Conservation (phyloP, 2,113 vertebrate species). For the Eulacestoma nigropectus region DNA sequence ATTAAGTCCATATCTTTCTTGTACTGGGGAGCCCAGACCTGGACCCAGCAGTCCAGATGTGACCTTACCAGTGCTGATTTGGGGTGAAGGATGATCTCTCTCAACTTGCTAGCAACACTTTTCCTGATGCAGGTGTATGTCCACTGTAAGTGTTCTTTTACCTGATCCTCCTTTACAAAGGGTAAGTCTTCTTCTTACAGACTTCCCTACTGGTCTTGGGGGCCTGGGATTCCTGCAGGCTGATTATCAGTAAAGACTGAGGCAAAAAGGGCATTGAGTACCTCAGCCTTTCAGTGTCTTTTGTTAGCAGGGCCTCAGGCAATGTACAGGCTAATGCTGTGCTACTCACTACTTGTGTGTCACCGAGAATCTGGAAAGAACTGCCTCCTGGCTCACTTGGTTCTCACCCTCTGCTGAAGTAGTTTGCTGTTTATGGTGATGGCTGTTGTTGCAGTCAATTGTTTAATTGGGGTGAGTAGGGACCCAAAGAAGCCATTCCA, state of each 20-base stretch:
- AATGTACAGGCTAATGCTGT: neutral
- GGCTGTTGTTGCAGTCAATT: neutral
- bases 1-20: neutral
- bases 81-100: neutral
- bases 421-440: neutral
- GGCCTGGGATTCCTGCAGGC: neutral
- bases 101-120: neutral
- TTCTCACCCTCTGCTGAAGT: neutral
- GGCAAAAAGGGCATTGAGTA: neutral
- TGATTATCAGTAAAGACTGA: neutral
- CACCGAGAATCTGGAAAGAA: neutral
- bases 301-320: neutral
- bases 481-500: neutral
- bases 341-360: neutral
- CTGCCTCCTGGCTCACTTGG: neutral
- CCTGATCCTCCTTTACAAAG: neutral
- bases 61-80: neutral
- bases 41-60: neutral
- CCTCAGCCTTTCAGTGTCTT: neutral
- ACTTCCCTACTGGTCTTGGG: neutral
- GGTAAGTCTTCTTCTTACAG: neutral
- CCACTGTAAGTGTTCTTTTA: neutral
- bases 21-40: neutral
- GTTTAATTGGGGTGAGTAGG: neutral
- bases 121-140: neutral